These are phyloP conservation scores for Drosophila navojoa DNA, from an alignment of 1,140 invertebrate genomes.

Conservation along the genomic window DNA sequence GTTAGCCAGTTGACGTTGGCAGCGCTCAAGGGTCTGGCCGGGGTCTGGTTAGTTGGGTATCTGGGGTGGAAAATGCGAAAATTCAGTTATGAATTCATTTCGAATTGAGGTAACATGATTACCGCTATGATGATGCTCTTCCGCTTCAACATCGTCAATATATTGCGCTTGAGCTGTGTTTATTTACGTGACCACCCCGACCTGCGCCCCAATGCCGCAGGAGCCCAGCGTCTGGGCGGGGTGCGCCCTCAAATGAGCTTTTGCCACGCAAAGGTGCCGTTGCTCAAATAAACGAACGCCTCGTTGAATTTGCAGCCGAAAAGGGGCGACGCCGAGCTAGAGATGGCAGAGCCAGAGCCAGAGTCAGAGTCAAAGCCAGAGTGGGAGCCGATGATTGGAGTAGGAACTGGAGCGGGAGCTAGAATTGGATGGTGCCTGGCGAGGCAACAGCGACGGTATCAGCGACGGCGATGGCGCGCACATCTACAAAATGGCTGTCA, in stretches of 20 bases:
- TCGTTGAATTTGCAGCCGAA: constrained; percentile 63
- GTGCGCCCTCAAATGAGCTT: constrained; percentile 66
- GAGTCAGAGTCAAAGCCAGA: no score
- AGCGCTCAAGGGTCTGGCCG: constrained; percentile 31
- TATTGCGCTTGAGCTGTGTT: constrained; percentile 80
- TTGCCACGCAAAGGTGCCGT: constrained; percentile 75
- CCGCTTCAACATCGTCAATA: constrained; percentile 80
- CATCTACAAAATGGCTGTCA: constrained; percentile 80
- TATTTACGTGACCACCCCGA: constrained; percentile 64
- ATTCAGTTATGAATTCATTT: constrained; percentile 84
- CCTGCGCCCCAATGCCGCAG: neutral
- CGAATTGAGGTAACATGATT: constrained; percentile 84
- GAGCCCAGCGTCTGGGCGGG: neutral
- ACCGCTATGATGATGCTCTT: constrained; percentile 83
- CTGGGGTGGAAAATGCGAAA: constrained; percentile 68
- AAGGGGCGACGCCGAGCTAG: constrained; percentile 4
- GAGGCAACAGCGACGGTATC: constrained; percentile 1
- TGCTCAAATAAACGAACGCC: constrained; percentile 79
- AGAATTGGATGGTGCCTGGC: constrained; percentile 6
- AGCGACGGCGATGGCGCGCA: constrained; percentile 55
- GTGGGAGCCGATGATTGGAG: neutral
- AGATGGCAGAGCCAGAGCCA: neutral
- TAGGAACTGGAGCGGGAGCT: constrained; percentile 13
- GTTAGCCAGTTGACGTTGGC: constrained; percentile 44
- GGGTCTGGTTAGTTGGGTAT: constrained; percentile 22